These are phyloP conservation scores for Grammatotria lemairii DNA, from an alignment of 2,113 vertebrate species.

Conservation along the genomic window DNA sequence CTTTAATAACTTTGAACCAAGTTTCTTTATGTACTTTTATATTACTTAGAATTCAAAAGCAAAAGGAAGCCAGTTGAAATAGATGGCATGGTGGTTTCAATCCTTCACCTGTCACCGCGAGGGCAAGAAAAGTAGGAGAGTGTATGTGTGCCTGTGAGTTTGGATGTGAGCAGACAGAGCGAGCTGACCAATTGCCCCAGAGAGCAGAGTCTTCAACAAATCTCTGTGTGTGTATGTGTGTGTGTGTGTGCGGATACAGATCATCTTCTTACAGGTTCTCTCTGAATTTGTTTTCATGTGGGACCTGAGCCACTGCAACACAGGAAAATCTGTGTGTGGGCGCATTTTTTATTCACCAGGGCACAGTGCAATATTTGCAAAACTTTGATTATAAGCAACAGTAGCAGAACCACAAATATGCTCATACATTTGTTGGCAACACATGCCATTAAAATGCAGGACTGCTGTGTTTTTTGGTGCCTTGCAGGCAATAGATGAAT, in stretches of 20 bases:
- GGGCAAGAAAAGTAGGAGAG: background rate
- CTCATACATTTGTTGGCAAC: background rate
- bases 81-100: background rate
- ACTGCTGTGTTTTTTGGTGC: background rate
- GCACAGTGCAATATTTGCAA: background rate
- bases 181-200: slow-evolving; percentile 4
- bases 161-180: slow-evolving; percentile 2
- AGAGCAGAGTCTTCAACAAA: background rate
- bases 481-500: background rate
- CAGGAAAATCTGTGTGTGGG: background rate
- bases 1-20: background rate
- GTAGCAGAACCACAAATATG: slow-evolving; percentile 11
- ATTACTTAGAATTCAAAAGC: background rate
- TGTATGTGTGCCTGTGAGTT: background rate
- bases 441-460: background rate
- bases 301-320: background rate
- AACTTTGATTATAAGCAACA: slow-evolving; percentile 6
- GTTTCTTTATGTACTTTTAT: background rate
- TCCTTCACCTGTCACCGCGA: background rate
- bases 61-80: background rate
- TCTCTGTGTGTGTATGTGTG: background rate
- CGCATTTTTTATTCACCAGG: background rate
- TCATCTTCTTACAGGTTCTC: background rate
- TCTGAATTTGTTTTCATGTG: background rate
- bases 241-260: background rate